These are phyloP conservation scores for Urocitellus parryii DNA, from an alignment of 2,113 vertebrate species.

Conservation along the genomic window DNA sequence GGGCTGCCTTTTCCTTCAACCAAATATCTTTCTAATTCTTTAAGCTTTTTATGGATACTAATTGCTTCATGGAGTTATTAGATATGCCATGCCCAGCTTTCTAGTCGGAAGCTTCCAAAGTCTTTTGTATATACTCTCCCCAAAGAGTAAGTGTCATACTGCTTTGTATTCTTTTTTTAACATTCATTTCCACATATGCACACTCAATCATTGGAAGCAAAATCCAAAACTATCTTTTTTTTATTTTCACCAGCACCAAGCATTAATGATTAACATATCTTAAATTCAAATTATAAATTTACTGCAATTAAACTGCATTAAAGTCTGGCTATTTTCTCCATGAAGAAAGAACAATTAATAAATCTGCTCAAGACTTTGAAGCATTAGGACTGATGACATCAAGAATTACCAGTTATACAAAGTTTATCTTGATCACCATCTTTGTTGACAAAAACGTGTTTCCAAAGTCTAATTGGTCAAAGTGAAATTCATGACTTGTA, in stretches of 20 bases:
- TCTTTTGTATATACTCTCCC: not conserved
- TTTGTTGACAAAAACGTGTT: not conserved
- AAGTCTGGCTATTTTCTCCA: conserved; percentile 6
- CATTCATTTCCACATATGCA: not conserved
- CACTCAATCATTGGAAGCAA: not conserved
- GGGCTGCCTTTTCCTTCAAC: not conserved
- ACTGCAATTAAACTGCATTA: conserved; percentile 49
- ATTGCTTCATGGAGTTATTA: not conserved
- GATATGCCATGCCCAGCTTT: not conserved
- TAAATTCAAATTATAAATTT: not conserved
- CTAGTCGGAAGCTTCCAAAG: not conserved
- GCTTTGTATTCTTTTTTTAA: not conserved
- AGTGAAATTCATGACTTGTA: not conserved
- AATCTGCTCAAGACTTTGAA: conserved; percentile 22
- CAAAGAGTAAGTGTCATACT: not conserved
- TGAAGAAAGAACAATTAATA: conserved; percentile 13
- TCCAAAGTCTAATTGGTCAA: not conserved
- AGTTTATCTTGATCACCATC: not conserved
- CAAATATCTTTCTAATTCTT: conserved; percentile 5
- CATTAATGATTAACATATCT: not conserved
- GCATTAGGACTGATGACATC: not conserved
- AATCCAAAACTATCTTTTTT: not conserved
- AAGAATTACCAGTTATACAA: conserved; percentile 1
- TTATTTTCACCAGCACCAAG: not conserved
- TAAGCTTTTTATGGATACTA: not conserved